Conservation (phyloP, 1,140 invertebrate species). For the Alviniconcha marisindica region DNA sequence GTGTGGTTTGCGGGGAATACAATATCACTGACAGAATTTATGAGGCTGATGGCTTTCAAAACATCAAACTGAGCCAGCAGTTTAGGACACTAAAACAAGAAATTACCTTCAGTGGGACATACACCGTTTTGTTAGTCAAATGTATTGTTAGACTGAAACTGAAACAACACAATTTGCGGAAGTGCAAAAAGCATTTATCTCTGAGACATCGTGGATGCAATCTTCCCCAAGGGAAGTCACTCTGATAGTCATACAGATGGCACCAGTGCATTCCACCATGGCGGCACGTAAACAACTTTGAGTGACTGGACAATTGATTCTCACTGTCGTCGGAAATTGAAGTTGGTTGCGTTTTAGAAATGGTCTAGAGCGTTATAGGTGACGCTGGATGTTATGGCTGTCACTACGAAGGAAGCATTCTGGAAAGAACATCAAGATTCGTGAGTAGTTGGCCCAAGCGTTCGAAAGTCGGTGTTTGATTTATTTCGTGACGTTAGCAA, state of each 20-base stretch:
- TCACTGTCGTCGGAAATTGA: neutral
- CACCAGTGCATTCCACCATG: conserved; percentile 37
- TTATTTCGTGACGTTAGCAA: too few relatives aligned
- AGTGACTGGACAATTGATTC: neutral
- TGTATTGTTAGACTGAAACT: too few relatives aligned
- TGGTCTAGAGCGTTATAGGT: neutral
- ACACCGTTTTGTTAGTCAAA: too few relatives aligned
- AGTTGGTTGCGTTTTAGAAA: neutral
- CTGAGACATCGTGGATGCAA: neutral
- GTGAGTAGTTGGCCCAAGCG: conserved; percentile 18
- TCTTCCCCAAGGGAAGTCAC: neutral
- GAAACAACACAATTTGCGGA: too few relatives aligned
- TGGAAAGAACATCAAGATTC: conserved; percentile 45
- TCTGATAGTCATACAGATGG: conserved; percentile 25
- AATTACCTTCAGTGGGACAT: too few relatives aligned
- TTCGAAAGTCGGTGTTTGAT: too few relatives aligned
- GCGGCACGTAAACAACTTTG: conserved; percentile 45
- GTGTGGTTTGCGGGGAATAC: too few relatives aligned
- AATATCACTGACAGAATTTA: too few relatives aligned
- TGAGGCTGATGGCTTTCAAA: too few relatives aligned
- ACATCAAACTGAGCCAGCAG: too few relatives aligned
- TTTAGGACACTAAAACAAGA: too few relatives aligned
- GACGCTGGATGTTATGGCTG: neutral
- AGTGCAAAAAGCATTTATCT: too few relatives aligned
- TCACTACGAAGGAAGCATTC: conserved; percentile 28